Percentiles rank a stretch among this genome's conserved stretches.
Conservation (phyloP, 1,140 invertebrate genomes). For the Drosophila erecta region DNA sequence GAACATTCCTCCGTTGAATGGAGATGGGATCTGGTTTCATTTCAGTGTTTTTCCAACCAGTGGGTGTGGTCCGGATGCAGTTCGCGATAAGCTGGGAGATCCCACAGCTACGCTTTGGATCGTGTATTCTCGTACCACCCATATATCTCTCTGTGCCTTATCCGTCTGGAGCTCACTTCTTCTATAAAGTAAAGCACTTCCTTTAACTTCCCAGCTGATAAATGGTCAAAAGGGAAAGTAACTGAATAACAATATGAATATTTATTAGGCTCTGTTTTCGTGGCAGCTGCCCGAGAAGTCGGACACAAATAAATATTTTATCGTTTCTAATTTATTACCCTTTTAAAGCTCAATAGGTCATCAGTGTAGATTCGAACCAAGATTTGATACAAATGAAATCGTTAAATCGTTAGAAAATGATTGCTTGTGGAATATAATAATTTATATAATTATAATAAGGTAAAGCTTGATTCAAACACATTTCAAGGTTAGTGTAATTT, state of each 20-base stretch:
- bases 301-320: conserved; percentile 34
- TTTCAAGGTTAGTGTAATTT: conserved; percentile 11
- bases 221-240: conserved; percentile 28
- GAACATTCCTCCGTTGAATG: conserved; percentile 26
- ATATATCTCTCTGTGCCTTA: conserved; percentile 7
- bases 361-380: conserved; percentile 18
- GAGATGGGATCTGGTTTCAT: conserved; percentile 24
- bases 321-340: conserved; percentile 36
- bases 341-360: conserved; percentile 18
- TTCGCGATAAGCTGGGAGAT: conserved; percentile 19
- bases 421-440: too few relatives aligned
- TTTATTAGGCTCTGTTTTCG: neutral
- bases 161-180: neutral
- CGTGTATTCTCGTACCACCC: neutral
- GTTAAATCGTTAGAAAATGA: neutral
- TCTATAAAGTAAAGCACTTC: neutral
- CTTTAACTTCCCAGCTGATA: conserved; percentile 19
- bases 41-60: conserved; percentile 3
- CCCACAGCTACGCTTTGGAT: neutral
- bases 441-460: too few relatives aligned
- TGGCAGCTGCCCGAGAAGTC: neutral
- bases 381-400: conserved; percentile 13
- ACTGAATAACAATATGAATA: neutral
- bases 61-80: conserved; percentile 57
- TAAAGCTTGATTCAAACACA: too few relatives aligned